Evolutionary conservation across 2,888 invertebrate genomes (phyloP).

Genomic region (Amiota mariae): DNA sequence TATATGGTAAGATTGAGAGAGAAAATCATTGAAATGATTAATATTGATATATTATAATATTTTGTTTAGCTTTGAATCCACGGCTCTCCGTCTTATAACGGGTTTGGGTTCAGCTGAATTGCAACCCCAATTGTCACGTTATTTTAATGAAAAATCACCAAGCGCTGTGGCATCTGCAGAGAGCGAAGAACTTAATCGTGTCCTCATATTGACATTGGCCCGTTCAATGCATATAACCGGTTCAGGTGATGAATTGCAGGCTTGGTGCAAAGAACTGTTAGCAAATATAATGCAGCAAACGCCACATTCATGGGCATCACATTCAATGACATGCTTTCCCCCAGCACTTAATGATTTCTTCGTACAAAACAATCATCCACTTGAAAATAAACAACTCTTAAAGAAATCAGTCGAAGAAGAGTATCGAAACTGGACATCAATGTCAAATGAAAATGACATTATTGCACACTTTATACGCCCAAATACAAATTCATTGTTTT

Average conservation of each 20-base stretch:
- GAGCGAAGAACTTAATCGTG: conserved; percentile 95
- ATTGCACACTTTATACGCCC: conserved; percentile 95
- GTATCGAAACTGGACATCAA: conserved; percentile 95
- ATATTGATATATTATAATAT: neutral
- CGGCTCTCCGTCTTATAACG: conserved; percentile 88
- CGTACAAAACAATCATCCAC: conserved; percentile 85
- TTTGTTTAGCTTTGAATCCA: conserved; percentile 83
- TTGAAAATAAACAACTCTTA: conserved; percentile 91
- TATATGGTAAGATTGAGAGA: conserved; percentile 79
- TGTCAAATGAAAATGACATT: conserved; percentile 97
- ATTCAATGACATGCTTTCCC: conserved; percentile 94
- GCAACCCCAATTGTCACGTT: conserved; percentile 92
- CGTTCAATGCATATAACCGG: conserved; percentile 96
- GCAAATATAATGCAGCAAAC: conserved; percentile 94
- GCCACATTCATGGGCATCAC: conserved; percentile 95
- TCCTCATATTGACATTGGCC: conserved; percentile 93
- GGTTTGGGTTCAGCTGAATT: conserved; percentile 95
- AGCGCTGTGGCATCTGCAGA: conserved; percentile 87
- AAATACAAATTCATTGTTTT: conserved; percentile 91
- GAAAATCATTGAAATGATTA: neutral
- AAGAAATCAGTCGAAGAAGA: conserved; percentile 96
- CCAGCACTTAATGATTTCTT: conserved; percentile 92
- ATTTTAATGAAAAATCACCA: conserved; percentile 89
- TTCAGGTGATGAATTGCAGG: conserved; percentile 75
- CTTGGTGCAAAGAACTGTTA: conserved; percentile 93